Conservation (phyloP, 2,888 invertebrate genomes). For the Mythimna impura region DNA sequence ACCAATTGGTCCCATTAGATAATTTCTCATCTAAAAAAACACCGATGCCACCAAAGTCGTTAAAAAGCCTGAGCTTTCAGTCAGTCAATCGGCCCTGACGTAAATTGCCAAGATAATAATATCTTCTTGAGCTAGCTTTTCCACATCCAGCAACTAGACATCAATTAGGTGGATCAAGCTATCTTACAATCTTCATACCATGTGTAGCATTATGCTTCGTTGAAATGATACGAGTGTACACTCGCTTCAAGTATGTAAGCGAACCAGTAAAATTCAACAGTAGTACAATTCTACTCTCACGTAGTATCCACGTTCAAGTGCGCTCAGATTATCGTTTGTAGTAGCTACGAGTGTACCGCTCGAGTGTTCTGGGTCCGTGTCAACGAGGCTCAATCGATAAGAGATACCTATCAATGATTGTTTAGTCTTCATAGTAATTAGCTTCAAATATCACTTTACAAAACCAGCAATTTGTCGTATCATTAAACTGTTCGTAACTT, state of each 20-base stretch:
- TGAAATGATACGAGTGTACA: neutral
- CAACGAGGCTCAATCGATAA: constrained; percentile 9
- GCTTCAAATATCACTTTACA: neutral
- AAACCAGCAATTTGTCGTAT: constrained; percentile 10
- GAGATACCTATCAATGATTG: constrained; percentile 20
- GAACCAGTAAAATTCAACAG: constrained; percentile 4
- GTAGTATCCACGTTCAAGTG: constrained; percentile 22
- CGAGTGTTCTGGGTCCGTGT: constrained; percentile 6
- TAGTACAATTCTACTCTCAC: constrained; percentile 1
- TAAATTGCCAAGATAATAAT: neutral
- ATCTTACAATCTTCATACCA: neutral
- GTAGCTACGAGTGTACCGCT: constrained; percentile 13
- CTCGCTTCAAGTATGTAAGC: neutral
- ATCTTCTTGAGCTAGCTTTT: neutral
- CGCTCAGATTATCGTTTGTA: constrained; percentile 23
- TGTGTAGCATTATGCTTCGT: neutral
- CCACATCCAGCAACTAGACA: neutral
- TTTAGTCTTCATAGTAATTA: constrained; percentile 7
- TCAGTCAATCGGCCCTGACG: too few relatives aligned
- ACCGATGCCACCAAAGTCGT: too few relatives aligned
- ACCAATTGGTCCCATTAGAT: too few relatives aligned
- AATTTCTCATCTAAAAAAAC: too few relatives aligned
- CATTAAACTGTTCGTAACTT: too few relatives aligned
- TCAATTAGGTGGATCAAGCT: neutral
- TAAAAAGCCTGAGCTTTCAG: too few relatives aligned